Base-by-base conservation (phyloP, 2,113 vertebrate species). In the Halichoeres trimaculatus region DNA sequence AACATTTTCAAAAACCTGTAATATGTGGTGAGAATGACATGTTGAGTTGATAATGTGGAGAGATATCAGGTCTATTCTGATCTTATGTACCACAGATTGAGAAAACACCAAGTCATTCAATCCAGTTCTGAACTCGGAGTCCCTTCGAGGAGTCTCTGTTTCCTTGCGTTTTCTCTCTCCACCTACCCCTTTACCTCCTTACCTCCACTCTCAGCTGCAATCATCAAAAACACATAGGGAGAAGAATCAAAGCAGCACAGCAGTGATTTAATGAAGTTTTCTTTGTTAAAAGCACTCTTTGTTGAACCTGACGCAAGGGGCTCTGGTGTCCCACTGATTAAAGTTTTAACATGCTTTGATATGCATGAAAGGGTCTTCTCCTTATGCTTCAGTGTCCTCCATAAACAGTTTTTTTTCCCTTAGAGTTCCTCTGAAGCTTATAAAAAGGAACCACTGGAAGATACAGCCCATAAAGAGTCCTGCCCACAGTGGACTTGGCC, bases 1-100 rank as follows among this genome's bases (percentile, higher is more conserved):
- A 93, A 90, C 80, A 88, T 89, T 89, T 89, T 84, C 74, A 74
- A 78, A 87, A 91, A 88, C 78, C 77, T 85, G 85, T 84, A 88
- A 91, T 91, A 89, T 84, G 86, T 70, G 71, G 88, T 43, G n/a
- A 45, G 36, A 70, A 67, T 51, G 70, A 60, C 81, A 75, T 74
- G 83, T 76, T 83, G 81, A 86, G 76, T 79, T 84, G 85, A 89
- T 87, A 78, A 86, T 80, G 81, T 70, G 61, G 72, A 53, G 22
- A 64, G 59, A 77, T 89, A 83, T 77, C 71, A 63, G 36, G 59
- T 51, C 41, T 68, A 75, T 85, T 84, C 74, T 50, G n/a, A 61
- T 63, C 67, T 30, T 19, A 19, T 62, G 82, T 60, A 43, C 50
- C 64, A 11, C 55, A 47, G 54, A 70, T 72, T 54, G 13, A 54